A percentile compares a stretch with the other conserved stretches of the same genome.
Conservation (phyloP, 37 sponge, comb jelly and placozoan species). For the Axinella damicornis region DNA sequence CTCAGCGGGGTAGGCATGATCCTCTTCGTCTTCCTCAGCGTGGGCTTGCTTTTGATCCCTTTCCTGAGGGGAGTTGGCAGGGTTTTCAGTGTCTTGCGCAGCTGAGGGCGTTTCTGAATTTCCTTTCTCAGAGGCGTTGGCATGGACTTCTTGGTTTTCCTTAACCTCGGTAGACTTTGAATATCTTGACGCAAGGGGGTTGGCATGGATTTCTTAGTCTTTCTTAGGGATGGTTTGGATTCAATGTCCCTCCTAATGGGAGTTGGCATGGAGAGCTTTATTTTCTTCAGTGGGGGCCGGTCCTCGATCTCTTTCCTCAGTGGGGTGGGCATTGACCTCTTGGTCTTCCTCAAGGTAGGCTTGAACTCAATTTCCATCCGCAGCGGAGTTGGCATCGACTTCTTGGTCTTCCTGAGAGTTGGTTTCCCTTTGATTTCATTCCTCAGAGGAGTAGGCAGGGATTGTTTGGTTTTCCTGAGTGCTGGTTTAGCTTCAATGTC, state of each 20-base stretch:
- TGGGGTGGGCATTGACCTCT: constrained; percentile 64
- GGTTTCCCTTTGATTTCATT: constrained; percentile 47
- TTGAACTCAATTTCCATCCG: constrained; percentile 47
- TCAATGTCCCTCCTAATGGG: constrained; percentile 72
- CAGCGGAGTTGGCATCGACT: constrained; percentile 69
- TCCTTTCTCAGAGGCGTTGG: constrained; percentile 66
- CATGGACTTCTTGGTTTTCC: constrained; percentile 58
- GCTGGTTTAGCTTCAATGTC: constrained; percentile 49
- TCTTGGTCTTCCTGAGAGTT: constrained; percentile 56
- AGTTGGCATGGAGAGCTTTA: constrained; percentile 43
- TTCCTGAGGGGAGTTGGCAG: constrained; percentile 57
- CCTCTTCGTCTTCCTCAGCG: constrained; percentile 43
- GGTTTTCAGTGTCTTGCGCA: constrained; percentile 58
- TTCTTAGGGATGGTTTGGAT: constrained; percentile 26
- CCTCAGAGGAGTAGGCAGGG: constrained; percentile 73
- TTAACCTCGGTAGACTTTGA: constrained; percentile 26
- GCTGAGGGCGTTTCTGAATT: constrained; percentile 36
- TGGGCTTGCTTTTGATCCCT: constrained; percentile 30
- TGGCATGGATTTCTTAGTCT: constrained; percentile 64
- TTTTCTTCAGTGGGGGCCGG: constrained; percentile 35
- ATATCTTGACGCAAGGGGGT: constrained; percentile 77
- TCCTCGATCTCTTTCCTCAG: constrained; percentile 57
- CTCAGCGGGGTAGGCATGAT: constrained; percentile 67
- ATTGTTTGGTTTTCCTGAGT: constrained; percentile 44
- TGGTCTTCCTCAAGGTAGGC: constrained; percentile 59